Evolutionary conservation across 2,113 vertebrate genomes (phyloP).

Genomic region (Brachyhypopomus gauderio): DNA sequence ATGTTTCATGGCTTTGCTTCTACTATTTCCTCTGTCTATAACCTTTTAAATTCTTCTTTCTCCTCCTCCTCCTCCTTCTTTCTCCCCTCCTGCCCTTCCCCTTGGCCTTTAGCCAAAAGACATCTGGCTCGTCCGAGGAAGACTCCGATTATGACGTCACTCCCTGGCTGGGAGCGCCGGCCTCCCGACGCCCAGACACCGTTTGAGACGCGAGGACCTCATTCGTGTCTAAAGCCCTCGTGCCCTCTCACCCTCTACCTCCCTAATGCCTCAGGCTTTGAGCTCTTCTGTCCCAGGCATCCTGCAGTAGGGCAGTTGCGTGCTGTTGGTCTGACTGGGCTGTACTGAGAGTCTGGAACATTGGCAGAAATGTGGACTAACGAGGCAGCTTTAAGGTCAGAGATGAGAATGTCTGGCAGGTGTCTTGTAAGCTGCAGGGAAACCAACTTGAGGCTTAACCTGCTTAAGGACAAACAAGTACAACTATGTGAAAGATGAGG

Average conservation of each 20-base stretch:
- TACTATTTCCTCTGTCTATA: background rate
- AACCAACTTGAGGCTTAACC: background rate
- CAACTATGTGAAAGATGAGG: no score
- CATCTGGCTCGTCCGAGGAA: conserved; percentile 72
- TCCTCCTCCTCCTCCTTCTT: conserved; percentile 21
- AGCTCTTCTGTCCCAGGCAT: background rate
- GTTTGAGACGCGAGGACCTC: conserved; percentile 42
- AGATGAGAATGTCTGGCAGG: background rate
- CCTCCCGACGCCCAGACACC: conserved; percentile 58
- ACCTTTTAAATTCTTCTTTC: background rate
- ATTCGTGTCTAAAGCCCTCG: no score
- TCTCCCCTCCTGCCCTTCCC: conserved; percentile 1
- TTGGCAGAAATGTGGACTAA: background rate
- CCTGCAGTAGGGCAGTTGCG: no score
- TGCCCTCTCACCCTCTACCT: background rate
- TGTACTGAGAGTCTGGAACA: background rate
- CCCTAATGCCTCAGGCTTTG: background rate
- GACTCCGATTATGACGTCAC: conserved; percentile 69
- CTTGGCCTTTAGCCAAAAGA: conserved; percentile 66
- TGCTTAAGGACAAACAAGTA: no score
- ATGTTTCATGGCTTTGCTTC: background rate
- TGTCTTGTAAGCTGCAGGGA: background rate
- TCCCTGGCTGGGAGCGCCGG: conserved; percentile 50
- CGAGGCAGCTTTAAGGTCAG: background rate
- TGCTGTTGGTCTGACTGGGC: background rate